Evolutionary conservation across 2,797 vertebrate species (phyloP).

Genomic region (Trichosurus vulpecula): DNA sequence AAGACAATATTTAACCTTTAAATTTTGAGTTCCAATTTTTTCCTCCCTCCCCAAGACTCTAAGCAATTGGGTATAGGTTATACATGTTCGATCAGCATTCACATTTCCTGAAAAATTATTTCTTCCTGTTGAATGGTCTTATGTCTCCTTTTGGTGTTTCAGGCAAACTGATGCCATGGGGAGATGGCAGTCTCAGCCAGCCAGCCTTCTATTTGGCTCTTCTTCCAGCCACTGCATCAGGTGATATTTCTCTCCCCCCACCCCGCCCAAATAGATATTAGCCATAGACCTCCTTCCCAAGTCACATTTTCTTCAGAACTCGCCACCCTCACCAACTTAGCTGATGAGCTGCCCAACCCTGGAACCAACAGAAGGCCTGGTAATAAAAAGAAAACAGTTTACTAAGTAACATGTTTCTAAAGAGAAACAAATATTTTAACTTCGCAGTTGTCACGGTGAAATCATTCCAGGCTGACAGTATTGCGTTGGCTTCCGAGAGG

Average conservation of each 20-base stretch:
- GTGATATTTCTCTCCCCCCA: slow-evolving; percentile 3
- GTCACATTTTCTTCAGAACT: slow-evolving; percentile 74
- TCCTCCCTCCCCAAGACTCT: not conserved
- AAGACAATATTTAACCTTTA: not conserved
- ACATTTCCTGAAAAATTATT: not conserved
- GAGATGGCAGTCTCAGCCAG: accelerated
- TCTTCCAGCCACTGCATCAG: slow-evolving; percentile 13
- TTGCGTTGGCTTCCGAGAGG: not conserved
- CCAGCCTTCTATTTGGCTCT: slow-evolving; percentile 16
- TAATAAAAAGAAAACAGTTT: slow-evolving; percentile 72
- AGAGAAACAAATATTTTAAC: slow-evolving; percentile 78
- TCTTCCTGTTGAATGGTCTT: not conserved
- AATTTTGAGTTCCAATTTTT: not conserved
- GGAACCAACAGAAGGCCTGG: slow-evolving; percentile 70
- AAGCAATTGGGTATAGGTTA: not conserved
- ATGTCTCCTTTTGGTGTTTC: slow-evolving; percentile 6
- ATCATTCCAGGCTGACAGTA: slow-evolving; percentile 49
- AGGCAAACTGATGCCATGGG: slow-evolving; percentile 13
- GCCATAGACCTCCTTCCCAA: slow-evolving; percentile 56
- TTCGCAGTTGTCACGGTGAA: slow-evolving; percentile 60
- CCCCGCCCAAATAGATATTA: slow-evolving; percentile 60
- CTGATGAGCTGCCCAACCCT: slow-evolving; percentile 74
- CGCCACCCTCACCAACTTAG: slow-evolving; percentile 69
- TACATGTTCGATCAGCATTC: not conserved
- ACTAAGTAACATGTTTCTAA: slow-evolving; percentile 69